These are phyloP conservation scores for Ginglymostoma cirratum DNA, from an alignment of 2,113 vertebrate species.

Conservation along the genomic window DNA sequence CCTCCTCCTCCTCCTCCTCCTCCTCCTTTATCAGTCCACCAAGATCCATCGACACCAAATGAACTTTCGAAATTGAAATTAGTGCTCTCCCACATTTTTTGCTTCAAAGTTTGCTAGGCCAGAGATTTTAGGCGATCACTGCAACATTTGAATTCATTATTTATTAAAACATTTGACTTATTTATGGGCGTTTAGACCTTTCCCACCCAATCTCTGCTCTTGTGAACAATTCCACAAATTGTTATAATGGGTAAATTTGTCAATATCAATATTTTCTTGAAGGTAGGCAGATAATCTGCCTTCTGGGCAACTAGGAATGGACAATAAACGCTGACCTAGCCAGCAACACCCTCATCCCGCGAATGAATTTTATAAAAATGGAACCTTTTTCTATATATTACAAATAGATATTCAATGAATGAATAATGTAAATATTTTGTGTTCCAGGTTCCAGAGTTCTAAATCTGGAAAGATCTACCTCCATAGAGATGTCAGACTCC, in stretches of 20 bases:
- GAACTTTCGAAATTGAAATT: not conserved
- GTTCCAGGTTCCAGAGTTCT: conserved; percentile 94
- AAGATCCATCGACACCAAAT: too few species aligned
- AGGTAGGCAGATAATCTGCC: not conserved
- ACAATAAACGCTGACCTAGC: too few species aligned
- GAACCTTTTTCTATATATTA: not conserved
- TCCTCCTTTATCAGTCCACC: too few species aligned
- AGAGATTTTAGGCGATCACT: not conserved
- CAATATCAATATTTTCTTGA: not conserved
- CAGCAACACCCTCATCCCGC: too few species aligned
- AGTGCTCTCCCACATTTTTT: not conserved
- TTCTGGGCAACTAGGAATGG: too few species aligned
- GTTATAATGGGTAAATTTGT: not conserved
- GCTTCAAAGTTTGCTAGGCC: not conserved
- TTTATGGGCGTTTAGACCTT: not conserved
- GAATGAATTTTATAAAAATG: too few species aligned
- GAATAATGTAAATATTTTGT: not conserved
- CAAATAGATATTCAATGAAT: not conserved
- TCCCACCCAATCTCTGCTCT: not conserved
- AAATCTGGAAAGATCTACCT: conserved; percentile 99
- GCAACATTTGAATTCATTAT: not conserved
- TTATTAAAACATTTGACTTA: not conserved
- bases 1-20: not conserved
- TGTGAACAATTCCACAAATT: not conserved
- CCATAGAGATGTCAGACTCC: conserved; percentile 93